Evolutionary conservation across 2,113 vertebrate species (phyloP).

Genomic region (Galemys pyrenaicus): DNA sequence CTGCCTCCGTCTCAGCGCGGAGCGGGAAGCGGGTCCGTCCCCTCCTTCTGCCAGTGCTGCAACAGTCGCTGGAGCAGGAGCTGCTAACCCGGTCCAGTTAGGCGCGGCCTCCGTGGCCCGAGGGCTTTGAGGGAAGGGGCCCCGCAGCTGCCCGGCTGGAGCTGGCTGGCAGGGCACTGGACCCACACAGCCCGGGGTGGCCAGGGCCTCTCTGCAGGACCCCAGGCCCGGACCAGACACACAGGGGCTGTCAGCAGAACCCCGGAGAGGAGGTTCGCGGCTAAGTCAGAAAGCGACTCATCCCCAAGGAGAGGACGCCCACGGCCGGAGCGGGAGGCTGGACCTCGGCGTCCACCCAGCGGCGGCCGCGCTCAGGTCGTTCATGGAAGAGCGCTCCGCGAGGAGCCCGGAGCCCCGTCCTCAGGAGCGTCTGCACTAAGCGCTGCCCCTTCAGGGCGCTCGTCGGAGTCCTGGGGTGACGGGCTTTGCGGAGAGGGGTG

Average conservation of each 20-base stretch:
- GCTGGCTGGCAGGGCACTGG: background rate
- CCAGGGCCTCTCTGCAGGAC: rapidly evolving
- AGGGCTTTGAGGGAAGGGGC: background rate
- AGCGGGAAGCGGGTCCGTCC: too few species aligned
- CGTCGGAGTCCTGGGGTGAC: rapidly evolving
- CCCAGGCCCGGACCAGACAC: rapidly evolving
- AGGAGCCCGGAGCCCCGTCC: too few species aligned
- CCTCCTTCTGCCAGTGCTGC: background rate
- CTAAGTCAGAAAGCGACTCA: rapidly evolving
- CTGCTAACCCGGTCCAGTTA: rapidly evolving
- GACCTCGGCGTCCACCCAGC: rapidly evolving
- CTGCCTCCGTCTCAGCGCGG: background rate
- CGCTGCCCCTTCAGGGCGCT: background rate
- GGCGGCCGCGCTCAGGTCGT: too few species aligned
- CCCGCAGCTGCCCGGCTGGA: background rate
- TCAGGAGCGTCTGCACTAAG: rapidly evolving
- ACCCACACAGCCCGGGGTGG: rapidly evolving
- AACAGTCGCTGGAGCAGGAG: background rate
- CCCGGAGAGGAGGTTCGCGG: rapidly evolving
- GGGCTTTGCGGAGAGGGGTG: background rate
- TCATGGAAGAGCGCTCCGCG: too few species aligned
- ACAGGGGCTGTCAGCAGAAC: background rate
- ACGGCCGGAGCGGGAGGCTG: background rate
- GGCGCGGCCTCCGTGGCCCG: background rate
- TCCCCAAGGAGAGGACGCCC: background rate